phyloP scores from a whole-genome alignment of 1,140 invertebrate species.

The Teleopsis dalmanni region DNA sequence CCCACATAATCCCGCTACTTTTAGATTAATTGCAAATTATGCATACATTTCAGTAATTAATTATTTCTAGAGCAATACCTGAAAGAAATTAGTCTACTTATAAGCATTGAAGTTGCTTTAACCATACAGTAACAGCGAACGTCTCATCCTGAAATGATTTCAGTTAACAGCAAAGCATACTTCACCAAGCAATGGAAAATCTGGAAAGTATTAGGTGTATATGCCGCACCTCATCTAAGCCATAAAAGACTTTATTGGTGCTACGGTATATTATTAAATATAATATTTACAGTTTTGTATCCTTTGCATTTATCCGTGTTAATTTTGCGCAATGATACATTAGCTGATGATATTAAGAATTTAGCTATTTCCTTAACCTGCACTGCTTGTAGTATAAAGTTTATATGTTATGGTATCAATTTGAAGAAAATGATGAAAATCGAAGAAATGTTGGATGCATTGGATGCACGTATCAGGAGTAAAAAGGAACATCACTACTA shows the following conservation, averaged over 20 bases:
- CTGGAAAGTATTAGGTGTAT: too few relatives aligned
- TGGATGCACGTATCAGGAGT: neutral
- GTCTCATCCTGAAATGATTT: too few relatives aligned
- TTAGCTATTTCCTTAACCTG: conserved; percentile 3
- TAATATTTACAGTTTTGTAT: conserved; percentile 4
- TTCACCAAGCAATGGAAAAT: too few relatives aligned
- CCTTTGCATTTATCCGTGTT: conserved; percentile 7
- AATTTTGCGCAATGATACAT: neutral
- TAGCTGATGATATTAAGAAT: conserved; percentile 7
- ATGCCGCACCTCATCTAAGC: too few relatives aligned
- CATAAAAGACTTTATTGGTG: conserved; percentile 5
- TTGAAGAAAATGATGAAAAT: conserved; percentile 2
- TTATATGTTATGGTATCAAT: neutral
- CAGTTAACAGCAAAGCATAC: too few relatives aligned
- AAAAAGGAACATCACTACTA: neutral
- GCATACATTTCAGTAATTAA: too few relatives aligned
- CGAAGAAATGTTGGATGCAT: neutral
- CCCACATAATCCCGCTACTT: too few relatives aligned
- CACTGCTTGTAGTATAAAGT: conserved; percentile 3
- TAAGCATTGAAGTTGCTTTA: too few relatives aligned
- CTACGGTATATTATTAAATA: neutral
- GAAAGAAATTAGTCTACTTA: too few relatives aligned
- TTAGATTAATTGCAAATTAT: too few relatives aligned
- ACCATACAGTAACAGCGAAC: too few relatives aligned
- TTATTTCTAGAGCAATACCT: too few relatives aligned